A percentile compares a stretch with the other conserved stretches of the same genome.
Evolutionary conservation across 2,797 vertebrate genomes (phyloP).

Genomic region (Mus minutoides): DNA sequence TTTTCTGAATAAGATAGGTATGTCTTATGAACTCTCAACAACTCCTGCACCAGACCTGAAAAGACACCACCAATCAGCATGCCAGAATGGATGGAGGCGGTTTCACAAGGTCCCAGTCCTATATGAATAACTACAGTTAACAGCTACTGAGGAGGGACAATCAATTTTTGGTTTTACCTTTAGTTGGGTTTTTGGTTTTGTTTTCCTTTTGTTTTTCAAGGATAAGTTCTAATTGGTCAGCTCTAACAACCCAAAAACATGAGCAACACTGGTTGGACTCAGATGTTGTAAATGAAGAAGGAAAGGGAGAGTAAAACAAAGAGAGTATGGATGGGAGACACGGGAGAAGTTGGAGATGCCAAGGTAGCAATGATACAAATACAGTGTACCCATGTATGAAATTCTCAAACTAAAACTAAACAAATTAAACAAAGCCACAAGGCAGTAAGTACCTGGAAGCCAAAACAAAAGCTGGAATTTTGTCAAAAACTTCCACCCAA

Average conservation of each 20-base stretch:
- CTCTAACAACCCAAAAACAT: neutral
- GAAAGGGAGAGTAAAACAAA: neutral
- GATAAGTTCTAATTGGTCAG: neutral
- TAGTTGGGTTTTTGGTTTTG: neutral
- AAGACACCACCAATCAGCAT: neutral
- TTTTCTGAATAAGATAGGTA: neutral
- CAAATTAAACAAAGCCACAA: neutral
- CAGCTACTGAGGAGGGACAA: neutral
- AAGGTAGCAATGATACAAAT: neutral
- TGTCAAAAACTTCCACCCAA: neutral
- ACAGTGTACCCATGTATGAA: neutral
- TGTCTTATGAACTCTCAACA: neutral
- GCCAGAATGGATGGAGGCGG: no score
- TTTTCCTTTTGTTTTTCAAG: neutral
- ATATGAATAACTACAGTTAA: neutral
- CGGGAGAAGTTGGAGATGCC: neutral
- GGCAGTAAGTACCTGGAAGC: neutral
- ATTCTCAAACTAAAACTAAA: neutral
- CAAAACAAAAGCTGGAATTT: constrained; percentile 28
- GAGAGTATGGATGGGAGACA: neutral
- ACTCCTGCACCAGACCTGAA: neutral
- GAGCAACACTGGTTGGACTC: neutral
- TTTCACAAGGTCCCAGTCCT: neutral
- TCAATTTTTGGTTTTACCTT: neutral
- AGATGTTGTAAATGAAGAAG: neutral